phyloP scores from a whole-genome alignment of 2,113 vertebrate species.

The Thermophis baileyi region DNA sequence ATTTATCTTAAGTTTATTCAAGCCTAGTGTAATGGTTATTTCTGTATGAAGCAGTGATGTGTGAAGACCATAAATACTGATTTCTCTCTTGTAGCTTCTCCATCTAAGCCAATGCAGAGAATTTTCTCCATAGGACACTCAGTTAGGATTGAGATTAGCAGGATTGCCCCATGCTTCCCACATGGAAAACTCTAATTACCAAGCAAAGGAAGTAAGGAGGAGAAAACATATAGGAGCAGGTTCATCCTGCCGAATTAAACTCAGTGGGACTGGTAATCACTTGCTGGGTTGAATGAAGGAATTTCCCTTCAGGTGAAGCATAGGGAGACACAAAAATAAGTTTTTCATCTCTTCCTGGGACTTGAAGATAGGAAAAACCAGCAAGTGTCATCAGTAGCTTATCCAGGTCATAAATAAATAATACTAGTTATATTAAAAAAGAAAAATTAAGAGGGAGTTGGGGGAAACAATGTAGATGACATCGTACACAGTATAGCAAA shows the following conservation, averaged over 20 bases:
- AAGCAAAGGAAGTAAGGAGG: conserved; percentile 19
- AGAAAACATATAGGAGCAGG: background rate
- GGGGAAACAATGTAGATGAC: conserved; percentile 28
- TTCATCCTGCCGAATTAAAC: background rate
- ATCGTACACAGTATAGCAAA: conserved; percentile 52
- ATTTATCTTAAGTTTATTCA: background rate
- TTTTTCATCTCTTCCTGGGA: background rate
- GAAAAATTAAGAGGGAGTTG: background rate
- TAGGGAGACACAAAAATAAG: background rate
- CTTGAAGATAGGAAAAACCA: background rate
- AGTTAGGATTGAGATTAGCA: conserved; percentile 49
- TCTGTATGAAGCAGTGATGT: accelerated
- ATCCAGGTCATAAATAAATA: background rate
- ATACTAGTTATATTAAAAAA: background rate
- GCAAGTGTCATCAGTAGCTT: background rate
- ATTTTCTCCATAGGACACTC: conserved; percentile 43
- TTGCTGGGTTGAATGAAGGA: background rate
- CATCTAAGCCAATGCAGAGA: conserved; percentile 35
- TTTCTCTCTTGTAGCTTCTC: background rate
- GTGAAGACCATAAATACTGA: background rate
- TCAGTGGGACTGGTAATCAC: conserved; percentile 18
- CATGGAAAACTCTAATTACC: conserved; percentile 43
- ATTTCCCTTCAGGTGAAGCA: background rate
- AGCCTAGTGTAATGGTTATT: background rate
- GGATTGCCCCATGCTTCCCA: conserved; percentile 39